phyloP scores from a whole-genome alignment of 2,888 invertebrate species.

The Nematopogon swammerdamellus region DNA sequence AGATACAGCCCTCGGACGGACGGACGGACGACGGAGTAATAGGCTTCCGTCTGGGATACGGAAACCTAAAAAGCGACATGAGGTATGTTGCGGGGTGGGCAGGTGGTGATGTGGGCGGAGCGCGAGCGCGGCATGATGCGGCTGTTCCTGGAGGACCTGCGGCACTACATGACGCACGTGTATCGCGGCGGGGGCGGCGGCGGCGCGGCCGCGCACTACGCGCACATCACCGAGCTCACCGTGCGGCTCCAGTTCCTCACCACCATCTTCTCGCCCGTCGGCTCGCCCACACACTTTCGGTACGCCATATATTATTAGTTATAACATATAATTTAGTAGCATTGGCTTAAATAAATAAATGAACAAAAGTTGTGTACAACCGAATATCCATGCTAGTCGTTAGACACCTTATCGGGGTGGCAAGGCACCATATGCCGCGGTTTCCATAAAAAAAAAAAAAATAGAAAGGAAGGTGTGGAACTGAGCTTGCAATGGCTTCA shows the following conservation, averaged over 20 bases:
- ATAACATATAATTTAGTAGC: not conserved
- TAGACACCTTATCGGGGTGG: too few relatives aligned
- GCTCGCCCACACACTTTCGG: constrained; percentile 86
- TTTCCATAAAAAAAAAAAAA: too few relatives aligned
- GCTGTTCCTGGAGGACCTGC: constrained; percentile 85
- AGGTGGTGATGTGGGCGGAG: constrained; percentile 90
- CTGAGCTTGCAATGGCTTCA: too few relatives aligned
- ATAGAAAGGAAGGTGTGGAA: too few relatives aligned
- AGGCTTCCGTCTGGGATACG: too few relatives aligned
- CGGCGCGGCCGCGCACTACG: constrained; percentile 36
- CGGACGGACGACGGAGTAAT: too few relatives aligned
- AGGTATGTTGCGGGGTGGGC: constrained; percentile 5
- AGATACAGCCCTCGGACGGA: too few relatives aligned
- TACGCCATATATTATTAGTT: too few relatives aligned
- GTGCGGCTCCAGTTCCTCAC: constrained; percentile 89
- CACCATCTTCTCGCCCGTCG: constrained; percentile 86
- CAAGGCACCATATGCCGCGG: too few relatives aligned
- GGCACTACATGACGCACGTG: constrained; percentile 54
- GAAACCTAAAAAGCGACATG: too few relatives aligned
- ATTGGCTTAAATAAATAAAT: not conserved
- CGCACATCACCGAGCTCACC: constrained; percentile 85
- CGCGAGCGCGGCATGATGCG: constrained; percentile 90
- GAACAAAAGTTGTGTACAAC: too few relatives aligned
- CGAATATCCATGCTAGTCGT: too few relatives aligned
- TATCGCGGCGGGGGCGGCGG: constrained; percentile 11